phyloP scores from a whole-genome alignment of 2,797 vertebrate genomes.

The Muscicapa striata region DNA sequence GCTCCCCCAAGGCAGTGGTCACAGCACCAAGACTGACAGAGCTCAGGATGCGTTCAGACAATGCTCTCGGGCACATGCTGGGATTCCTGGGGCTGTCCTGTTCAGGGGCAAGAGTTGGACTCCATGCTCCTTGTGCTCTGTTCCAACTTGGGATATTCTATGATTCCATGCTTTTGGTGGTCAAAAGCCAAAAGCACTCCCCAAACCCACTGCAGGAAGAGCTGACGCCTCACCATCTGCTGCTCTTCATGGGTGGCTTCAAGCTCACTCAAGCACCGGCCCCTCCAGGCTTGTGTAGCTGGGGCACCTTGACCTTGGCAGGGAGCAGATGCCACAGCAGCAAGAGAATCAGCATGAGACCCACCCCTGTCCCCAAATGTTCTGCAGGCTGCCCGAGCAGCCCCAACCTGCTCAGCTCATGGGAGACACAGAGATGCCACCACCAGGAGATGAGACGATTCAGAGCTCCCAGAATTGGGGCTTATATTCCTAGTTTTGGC shows the following conservation, averaged over 20 bases:
- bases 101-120: background rate
- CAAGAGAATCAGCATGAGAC: background rate
- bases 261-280: background rate
- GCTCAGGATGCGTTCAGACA: background rate
- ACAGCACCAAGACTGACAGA: background rate
- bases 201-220: rapidly evolving
- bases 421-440: background rate
- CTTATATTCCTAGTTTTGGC: background rate
- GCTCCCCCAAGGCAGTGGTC: background rate
- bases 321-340: rapidly evolving
- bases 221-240: rapidly evolving
- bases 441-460: rapidly evolving
- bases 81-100: background rate
- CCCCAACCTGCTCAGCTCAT: background rate
- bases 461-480: background rate
- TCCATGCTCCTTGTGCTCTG: rapidly evolving
- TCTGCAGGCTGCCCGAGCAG: background rate
- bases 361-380: background rate
- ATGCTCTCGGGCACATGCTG: background rate
- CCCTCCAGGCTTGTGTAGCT: background rate
- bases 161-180: background rate
- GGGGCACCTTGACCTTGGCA: background rate
- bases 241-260: background rate
- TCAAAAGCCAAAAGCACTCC: background rate
- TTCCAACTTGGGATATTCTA: background rate